Conservation (phyloP, 2,797 vertebrate species). For the Oryzias sinensis region DNA sequence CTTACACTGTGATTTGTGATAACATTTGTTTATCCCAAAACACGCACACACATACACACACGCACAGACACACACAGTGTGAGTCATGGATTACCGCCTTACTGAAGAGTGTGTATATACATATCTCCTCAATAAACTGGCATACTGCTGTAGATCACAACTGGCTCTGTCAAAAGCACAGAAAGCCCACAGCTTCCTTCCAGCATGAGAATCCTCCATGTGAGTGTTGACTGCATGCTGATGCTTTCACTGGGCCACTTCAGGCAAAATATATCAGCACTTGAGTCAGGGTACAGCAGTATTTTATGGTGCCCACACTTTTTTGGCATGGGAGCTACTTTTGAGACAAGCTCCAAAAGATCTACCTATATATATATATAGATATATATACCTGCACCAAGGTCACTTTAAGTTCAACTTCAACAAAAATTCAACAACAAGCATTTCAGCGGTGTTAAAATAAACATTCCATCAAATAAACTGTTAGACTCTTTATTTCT, state of each 20-base stretch:
- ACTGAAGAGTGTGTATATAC: constrained; percentile 37
- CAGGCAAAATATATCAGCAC: constrained; percentile 12
- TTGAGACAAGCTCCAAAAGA: no score
- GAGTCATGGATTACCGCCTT: constrained; percentile 55
- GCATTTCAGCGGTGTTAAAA: no score
- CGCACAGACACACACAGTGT: constrained; percentile 13
- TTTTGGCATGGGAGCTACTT: no score
- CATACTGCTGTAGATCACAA: constrained; percentile 55
- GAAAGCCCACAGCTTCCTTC: constrained; percentile 53
- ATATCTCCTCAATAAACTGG: constrained; percentile 48
- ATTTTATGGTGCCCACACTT: background rate
- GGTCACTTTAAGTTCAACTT: no score
- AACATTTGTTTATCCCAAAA: constrained; percentile 31
- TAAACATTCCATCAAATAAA: no score
- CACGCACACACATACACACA: constrained; percentile 10
- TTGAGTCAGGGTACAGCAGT: constrained; percentile 13
- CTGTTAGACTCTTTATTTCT: no score
- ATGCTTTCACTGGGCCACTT: constrained; percentile 25
- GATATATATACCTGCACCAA: no score
- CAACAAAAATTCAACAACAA: no score
- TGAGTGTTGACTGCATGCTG: constrained; percentile 17
- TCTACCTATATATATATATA: no score
- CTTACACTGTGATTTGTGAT: constrained; percentile 7
- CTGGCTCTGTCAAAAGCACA: constrained; percentile 52
- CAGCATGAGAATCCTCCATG: constrained; percentile 24